Percentiles rank a stretch among this genome's conserved stretches.
Evolutionary conservation across 1,140 invertebrate species (phyloP).

Genomic region (Drosophila subpulchrella): DNA sequence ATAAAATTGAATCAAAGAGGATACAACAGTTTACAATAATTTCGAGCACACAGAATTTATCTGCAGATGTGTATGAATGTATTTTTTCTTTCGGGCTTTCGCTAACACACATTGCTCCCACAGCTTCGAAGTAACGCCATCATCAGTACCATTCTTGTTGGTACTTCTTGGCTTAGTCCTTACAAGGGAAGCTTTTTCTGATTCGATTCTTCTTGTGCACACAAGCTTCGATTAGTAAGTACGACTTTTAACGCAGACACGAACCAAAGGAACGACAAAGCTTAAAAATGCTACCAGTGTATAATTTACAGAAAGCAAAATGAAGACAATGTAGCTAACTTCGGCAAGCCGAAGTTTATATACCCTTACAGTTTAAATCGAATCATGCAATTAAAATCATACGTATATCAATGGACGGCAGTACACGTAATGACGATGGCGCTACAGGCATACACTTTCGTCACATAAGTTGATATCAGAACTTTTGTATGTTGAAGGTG

Average conservation of each 20-base stretch:
- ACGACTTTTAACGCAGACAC: background rate
- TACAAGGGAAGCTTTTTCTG: conserved; percentile 63
- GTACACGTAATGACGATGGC: too few relatives aligned
- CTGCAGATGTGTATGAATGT: background rate
- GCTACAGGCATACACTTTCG: too few relatives aligned
- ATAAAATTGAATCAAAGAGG: background rate
- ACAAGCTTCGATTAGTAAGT: background rate
- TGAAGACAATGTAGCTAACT: too few relatives aligned
- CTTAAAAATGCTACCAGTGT: background rate
- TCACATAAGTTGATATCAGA: too few relatives aligned
- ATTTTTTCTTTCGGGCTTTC: conserved; percentile 12
- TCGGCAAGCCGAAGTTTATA: too few relatives aligned
- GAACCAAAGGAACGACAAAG: background rate
- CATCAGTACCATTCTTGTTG: conserved; percentile 65
- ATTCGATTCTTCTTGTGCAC: conserved; percentile 12
- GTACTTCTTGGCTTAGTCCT: conserved; percentile 67
- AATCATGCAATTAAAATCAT: too few relatives aligned
- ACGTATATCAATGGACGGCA: too few relatives aligned
- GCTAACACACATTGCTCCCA: conserved; percentile 25
- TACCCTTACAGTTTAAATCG: too few relatives aligned
- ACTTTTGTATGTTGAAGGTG: too few relatives aligned
- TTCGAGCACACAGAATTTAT: background rate
- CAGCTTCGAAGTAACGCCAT: conserved; percentile 45
- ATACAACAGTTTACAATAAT: background rate
- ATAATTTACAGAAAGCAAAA: background rate